Base-by-base conservation (phyloP, 2,113 vertebrate genomes). In the Tragelaphus imberbis region DNA sequence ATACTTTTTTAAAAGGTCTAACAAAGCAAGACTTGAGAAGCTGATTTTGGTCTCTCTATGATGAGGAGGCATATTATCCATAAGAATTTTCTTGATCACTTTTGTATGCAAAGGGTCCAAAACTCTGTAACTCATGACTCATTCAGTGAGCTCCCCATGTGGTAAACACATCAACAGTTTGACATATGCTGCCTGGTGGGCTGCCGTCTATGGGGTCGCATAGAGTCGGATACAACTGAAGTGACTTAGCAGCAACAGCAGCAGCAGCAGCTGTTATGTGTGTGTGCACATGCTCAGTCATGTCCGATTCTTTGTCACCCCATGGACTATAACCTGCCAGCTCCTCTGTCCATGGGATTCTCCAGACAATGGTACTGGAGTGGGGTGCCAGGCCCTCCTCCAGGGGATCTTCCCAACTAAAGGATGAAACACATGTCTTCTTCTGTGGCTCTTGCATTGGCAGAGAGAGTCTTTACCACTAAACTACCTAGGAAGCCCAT, bases 261-360 rank as follows among this genome's bases (percentile, higher is more conserved):
- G 9, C 49, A 49, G 49, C 49, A 49, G 49, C 49, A 49, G 49
- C 13, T 30, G 61, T 30, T 63, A 15, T 15, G 33, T 68, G 71
- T 44, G 36, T 30, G n/a, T 3, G n/a, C 2, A 11, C 0, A 0
- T 3, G 6, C 11, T 77, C 23, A 27, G 23, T 44, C 12, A 0
- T 44, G 23, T 77, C 40, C 0, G 3, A 77, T 77, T 44, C 12
- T 77, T 77, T 77, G 10, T 77, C 40, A 77, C 23, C 71, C 23
- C 71, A 15, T 7, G 40, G 23, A 77, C 71, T 44, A 4, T 77
- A 44, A 14, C 12, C 12, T 44, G 71, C 71, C 71, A 27, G 71
- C 71, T 77, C 40, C 40, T 77, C 71, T 77, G 23, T 77, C 71
- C 23, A 27, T 44, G 71, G 40, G 71, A 44, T 77, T 77, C 12